Percentiles rank a stretch among this genome's conserved stretches.
phyloP scores from a whole-genome alignment of 2,797 vertebrate species.

The Pelodytes ibericus region DNA sequence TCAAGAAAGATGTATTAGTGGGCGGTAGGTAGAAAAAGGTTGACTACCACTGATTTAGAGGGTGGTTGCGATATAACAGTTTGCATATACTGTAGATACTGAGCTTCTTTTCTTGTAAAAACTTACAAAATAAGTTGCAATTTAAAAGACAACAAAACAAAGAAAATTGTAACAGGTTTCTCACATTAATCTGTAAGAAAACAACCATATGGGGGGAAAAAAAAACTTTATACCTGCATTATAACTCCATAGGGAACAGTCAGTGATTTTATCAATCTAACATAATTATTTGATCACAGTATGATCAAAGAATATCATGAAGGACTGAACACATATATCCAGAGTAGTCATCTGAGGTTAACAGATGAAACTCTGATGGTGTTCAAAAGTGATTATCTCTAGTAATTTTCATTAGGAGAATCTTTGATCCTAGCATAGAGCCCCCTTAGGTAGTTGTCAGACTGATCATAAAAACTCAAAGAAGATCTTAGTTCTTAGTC shows the following conservation, averaged over 20 bases:
- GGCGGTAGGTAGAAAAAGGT: too few relatives aligned
- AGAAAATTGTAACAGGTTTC: slow-evolving; percentile 45
- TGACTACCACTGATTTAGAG: too few relatives aligned
- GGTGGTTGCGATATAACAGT: too few relatives aligned
- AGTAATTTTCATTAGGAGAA: slow-evolving; percentile 56
- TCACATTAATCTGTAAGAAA: slow-evolving; percentile 49
- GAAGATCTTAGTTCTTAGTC: slow-evolving; percentile 55
- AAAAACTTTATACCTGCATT: slow-evolving; percentile 53
- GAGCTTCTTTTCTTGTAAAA: background rate
- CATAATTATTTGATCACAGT: slow-evolving; percentile 55
- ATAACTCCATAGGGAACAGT: slow-evolving; percentile 46
- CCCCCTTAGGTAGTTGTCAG: slow-evolving; percentile 57
- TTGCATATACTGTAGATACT: too few relatives aligned
- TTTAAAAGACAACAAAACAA: slow-evolving; percentile 36
- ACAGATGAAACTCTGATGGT: slow-evolving; percentile 55
- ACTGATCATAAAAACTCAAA: slow-evolving; percentile 54
- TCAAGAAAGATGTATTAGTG: too few relatives aligned
- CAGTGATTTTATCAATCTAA: slow-evolving; percentile 56
- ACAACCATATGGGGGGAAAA: slow-evolving; percentile 41
- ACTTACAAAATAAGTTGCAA: background rate
- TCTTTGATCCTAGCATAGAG: slow-evolving; percentile 54
- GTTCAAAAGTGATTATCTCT: slow-evolving; percentile 57
- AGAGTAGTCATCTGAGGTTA: slow-evolving; percentile 54
- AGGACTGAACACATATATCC: slow-evolving; percentile 54
- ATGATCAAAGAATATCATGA: slow-evolving; percentile 54